Evolutionary conservation across 2,888 invertebrate genomes (phyloP).

Genomic region (Tachina fera): DNA sequence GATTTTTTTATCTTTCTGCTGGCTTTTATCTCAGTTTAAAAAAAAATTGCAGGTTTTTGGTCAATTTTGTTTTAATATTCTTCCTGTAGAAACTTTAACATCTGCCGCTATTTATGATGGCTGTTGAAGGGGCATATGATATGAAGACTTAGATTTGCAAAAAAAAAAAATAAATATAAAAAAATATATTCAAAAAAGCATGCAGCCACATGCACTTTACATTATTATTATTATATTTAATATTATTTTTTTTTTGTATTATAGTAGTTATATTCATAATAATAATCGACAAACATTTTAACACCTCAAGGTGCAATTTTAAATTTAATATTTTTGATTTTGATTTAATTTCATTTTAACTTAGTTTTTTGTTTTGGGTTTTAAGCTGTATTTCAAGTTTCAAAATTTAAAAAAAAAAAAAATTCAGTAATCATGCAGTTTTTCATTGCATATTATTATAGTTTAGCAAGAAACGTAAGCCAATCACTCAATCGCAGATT

Average conservation of each 20-base stretch:
- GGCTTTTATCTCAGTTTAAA: slow-evolving; percentile 12
- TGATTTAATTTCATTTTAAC: slow-evolving; percentile 46
- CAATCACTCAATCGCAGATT: too few species aligned
- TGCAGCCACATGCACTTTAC: slow-evolving; percentile 8
- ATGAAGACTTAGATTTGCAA: neutral
- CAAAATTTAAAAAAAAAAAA: too few species aligned
- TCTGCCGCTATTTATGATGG: slow-evolving; percentile 63
- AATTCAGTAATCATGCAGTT: too few species aligned
- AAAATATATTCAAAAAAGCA: neutral
- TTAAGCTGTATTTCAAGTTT: too few species aligned
- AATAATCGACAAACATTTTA: slow-evolving; percentile 58
- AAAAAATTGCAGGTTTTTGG: slow-evolving; percentile 28
- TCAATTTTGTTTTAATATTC: slow-evolving; percentile 37
- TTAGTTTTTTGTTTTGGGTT: neutral
- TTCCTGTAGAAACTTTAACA: slow-evolving; percentile 64
- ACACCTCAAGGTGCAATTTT: slow-evolving; percentile 65
- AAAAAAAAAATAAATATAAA: neutral
- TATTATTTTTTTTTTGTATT: slow-evolving; percentile 27
- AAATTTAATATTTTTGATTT: slow-evolving; percentile 21
- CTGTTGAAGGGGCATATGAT: slow-evolving; percentile 56
- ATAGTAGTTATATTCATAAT: slow-evolving; percentile 36
- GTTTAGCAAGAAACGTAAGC: too few species aligned
- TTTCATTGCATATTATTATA: too few species aligned
- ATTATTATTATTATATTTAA: neutral
- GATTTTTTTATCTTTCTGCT: neutral